Evolutionary conservation across 2,888 invertebrate genomes (phyloP).

Genomic region (Pegoplata infirma): DNA sequence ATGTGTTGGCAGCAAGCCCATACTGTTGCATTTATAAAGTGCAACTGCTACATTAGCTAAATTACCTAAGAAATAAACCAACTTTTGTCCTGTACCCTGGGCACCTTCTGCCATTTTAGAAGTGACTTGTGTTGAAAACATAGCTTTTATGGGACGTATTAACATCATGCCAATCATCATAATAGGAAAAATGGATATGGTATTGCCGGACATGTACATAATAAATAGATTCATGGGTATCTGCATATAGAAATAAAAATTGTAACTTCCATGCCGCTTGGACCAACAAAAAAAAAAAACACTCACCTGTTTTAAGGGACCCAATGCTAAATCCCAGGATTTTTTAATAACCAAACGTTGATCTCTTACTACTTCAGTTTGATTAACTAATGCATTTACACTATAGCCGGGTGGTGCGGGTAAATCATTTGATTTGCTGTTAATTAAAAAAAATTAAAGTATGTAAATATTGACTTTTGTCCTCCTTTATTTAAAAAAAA

Average conservation of each 20-base stretch:
- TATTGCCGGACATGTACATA: constrained; percentile 99
- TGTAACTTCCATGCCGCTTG: too few relatives aligned
- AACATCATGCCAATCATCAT: constrained; percentile 99
- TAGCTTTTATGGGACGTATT: constrained; percentile 95
- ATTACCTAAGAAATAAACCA: constrained; percentile 96
- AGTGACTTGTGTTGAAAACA: constrained; percentile 92
- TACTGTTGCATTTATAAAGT: constrained; percentile 97
- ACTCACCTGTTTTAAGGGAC: constrained; percentile 91
- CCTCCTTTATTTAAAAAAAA: neutral
- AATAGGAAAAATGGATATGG: constrained; percentile 99
- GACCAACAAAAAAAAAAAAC: too few relatives aligned
- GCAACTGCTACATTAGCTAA: constrained; percentile 94
- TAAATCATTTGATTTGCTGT: constrained; percentile 80
- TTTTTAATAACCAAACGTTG: constrained; percentile 93
- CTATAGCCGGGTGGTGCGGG: constrained; percentile 92
- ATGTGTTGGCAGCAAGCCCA: constrained; percentile 97
- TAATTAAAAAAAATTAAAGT: neutral
- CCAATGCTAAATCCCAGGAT: constrained; percentile 97
- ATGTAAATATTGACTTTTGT: neutral
- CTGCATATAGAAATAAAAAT: constrained; percentile 63
- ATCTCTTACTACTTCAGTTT: constrained; percentile 89
- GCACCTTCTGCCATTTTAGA: constrained; percentile 97
- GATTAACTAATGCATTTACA: constrained; percentile 84
- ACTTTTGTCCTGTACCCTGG: constrained; percentile 92
- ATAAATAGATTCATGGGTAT: constrained; percentile 99